Evolutionary conservation across 1,140 invertebrate species (phyloP).

Genomic region (Caenorhabditis elegans): DNA sequence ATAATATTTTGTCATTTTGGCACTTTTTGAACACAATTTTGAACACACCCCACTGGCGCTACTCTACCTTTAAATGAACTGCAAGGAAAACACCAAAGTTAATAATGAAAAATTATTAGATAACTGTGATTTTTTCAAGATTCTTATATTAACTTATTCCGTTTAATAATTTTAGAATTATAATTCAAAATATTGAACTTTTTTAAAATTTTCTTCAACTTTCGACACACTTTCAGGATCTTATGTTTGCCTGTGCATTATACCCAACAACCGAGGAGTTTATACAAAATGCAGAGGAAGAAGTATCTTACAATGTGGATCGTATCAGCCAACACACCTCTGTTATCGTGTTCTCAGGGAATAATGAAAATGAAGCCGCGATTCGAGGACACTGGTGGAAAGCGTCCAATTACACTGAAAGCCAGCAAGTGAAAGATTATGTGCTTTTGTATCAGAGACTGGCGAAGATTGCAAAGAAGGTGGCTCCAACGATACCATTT

Average conservation of each 20-base stretch:
- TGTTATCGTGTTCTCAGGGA: slow-evolving; percentile 83
- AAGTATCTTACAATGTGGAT: slow-evolving; percentile 81
- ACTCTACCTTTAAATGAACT: no score
- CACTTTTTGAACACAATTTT: no score
- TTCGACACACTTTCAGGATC: slow-evolving; percentile 71
- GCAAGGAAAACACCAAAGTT: no score
- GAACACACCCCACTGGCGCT: no score
- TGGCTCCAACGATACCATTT: slow-evolving; percentile 74
- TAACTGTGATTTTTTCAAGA: no score
- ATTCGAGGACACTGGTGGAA: slow-evolving; percentile 68
- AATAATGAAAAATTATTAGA: no score
- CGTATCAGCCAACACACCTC: slow-evolving; percentile 85
- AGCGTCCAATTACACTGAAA: slow-evolving; percentile 47
- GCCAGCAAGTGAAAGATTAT: slow-evolving; percentile 74
- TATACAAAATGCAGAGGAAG: slow-evolving; percentile 75
- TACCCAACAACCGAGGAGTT: slow-evolving; percentile 81
- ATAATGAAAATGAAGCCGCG: slow-evolving; percentile 96
- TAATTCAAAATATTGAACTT: no score
- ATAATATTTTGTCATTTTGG: no score
- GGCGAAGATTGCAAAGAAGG: slow-evolving; percentile 71
- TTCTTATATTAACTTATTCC: no score
- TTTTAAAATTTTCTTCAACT: no score
- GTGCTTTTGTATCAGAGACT: slow-evolving; percentile 82
- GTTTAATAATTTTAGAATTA: no score
- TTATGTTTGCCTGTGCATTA: slow-evolving; percentile 95